These are phyloP conservation scores for Xanthostigma xanthostigma DNA, from an alignment of 2,888 invertebrate species.

Conservation along the genomic window DNA sequence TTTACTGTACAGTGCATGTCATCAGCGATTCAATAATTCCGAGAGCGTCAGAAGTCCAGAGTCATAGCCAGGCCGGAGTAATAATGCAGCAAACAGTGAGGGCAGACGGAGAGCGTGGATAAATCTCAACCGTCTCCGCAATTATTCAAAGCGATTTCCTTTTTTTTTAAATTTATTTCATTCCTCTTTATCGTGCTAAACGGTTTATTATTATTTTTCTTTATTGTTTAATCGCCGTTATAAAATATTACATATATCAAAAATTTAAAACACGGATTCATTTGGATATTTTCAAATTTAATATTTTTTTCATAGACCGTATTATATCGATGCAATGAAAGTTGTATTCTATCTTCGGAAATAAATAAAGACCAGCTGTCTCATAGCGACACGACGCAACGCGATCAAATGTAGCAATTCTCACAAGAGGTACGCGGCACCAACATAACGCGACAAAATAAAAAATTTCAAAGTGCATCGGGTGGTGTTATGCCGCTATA, in stretches of 20 bases:
- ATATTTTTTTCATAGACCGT: not conserved
- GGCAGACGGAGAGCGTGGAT: slow-evolving; percentile 23
- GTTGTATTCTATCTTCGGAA: no score
- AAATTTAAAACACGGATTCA: not conserved
- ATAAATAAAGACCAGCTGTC: no score
- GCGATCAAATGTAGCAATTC: no score
- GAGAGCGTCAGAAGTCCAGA: slow-evolving; percentile 26
- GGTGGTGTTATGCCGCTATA: no score
- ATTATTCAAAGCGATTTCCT: not conserved
- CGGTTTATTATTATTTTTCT: not conserved
- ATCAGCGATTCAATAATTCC: not conserved
- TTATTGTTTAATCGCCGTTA: not conserved
- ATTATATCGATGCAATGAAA: not conserved
- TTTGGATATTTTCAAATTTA: not conserved
- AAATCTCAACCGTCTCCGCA: not conserved
- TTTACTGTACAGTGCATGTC: not conserved
- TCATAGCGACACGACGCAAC: no score
- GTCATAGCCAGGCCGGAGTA: slow-evolving; percentile 30
- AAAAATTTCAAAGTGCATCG: no score
- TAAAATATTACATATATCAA: not conserved
- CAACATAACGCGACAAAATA: no score
- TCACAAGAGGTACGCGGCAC: no score
- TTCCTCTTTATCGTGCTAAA: not conserved
- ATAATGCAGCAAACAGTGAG: slow-evolving; percentile 34
- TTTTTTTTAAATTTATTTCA: not conserved